Conservation (phyloP, 2,797 vertebrate genomes). For the Brachyalestes nurse region DNA sequence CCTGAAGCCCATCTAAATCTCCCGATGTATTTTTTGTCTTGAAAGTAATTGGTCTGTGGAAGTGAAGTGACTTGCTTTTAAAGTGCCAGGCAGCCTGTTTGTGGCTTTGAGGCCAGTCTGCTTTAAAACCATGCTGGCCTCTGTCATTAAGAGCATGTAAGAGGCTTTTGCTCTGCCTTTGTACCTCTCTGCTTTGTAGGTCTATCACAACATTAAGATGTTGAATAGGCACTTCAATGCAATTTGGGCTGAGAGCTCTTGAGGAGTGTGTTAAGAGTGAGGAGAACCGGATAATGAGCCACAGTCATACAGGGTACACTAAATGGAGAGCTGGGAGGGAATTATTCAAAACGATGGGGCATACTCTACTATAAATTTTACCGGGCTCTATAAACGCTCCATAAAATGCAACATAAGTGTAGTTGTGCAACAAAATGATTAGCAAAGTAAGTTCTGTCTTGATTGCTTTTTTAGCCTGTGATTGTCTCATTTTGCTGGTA, state of each 20-base stretch:
- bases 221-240: constrained; percentile 65
- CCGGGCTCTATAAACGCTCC: constrained; percentile 18
- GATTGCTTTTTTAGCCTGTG: too few relatives aligned
- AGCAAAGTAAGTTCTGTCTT: background rate
- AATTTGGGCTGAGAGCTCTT: constrained; percentile 66
- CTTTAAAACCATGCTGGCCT: constrained; percentile 48
- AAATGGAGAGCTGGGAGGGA: constrained; percentile 54
- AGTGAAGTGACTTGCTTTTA: constrained; percentile 30
- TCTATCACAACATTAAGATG: constrained; percentile 63
- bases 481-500: background rate
- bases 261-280: constrained; percentile 54
- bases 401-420: constrained; percentile 24
- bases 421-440: background rate
- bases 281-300: constrained; percentile 56
- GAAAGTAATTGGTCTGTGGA: constrained; percentile 42
- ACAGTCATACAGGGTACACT: constrained; percentile 34
- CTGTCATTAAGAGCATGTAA: constrained; percentile 54
- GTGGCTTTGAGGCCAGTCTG: constrained; percentile 46
- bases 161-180: constrained; percentile 50
- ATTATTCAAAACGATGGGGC: constrained; percentile 45
- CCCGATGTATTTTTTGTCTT: constrained; percentile 42
- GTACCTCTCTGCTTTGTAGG: constrained; percentile 57
- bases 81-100: constrained; percentile 45
- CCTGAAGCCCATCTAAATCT: constrained; percentile 38
- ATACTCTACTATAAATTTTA: constrained; percentile 34